phyloP scores from a whole-genome alignment of 2,113 vertebrate genomes.

The Furnarius figulus region DNA sequence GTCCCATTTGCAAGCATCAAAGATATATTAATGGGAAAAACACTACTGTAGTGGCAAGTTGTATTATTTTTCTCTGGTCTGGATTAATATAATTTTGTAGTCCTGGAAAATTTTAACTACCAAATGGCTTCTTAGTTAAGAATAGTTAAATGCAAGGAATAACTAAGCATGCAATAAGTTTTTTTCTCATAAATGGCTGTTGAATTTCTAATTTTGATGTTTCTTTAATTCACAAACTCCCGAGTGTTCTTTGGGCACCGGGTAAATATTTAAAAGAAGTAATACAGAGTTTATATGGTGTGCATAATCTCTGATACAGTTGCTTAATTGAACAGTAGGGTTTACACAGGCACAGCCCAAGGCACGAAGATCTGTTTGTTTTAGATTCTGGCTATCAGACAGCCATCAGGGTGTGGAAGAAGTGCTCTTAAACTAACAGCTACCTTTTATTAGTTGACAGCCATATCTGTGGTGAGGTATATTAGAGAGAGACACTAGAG shows the following conservation, averaged over 20 bases:
- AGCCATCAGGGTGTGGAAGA: background rate
- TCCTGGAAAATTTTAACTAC: background rate
- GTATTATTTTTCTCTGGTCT: background rate
- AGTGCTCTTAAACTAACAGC: background rate
- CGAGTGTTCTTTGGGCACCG: background rate
- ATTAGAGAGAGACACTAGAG: background rate
- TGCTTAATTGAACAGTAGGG: background rate
- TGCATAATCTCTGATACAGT: background rate
- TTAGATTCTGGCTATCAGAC: background rate
- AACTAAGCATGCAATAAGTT: background rate
- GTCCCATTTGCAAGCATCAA: background rate
- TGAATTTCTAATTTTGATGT: background rate
- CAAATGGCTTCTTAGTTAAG: background rate
- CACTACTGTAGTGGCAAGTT: background rate
- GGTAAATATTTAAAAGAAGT: background rate
- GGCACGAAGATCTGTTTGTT: background rate
- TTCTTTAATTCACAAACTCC: background rate
- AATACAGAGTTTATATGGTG: background rate
- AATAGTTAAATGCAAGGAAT: background rate
- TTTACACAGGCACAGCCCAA: background rate
- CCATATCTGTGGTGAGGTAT: background rate
- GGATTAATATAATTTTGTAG: background rate
- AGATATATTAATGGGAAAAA: background rate
- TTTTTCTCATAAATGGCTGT: background rate
- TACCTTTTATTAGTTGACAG: background rate